Conservation (phyloP, 2,113 vertebrate species). For the Rhagologus leucostigma region DNA sequence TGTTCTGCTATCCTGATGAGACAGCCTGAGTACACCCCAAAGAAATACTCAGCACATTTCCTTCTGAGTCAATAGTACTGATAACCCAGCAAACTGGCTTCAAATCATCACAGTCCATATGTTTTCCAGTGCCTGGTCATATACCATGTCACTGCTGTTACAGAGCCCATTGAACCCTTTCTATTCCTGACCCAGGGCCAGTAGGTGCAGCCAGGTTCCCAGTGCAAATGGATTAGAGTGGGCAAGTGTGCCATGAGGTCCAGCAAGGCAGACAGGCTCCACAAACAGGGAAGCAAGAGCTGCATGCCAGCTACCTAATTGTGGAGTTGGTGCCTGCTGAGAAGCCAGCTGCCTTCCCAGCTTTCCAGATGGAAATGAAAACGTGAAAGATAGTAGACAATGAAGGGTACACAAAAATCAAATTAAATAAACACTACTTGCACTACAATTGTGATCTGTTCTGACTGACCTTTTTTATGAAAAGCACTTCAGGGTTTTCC, state of each 20-base stretch:
- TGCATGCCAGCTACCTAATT: constrained; percentile 57
- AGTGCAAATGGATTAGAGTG: not conserved
- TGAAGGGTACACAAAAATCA: constrained; percentile 37
- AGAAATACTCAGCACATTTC: not conserved
- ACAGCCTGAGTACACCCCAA: not conserved
- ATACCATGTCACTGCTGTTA: not conserved
- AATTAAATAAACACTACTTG: not conserved
- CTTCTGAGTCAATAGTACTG: not conserved
- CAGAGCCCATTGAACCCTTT: not conserved
- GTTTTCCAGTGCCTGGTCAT: not conserved
- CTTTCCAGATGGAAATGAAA: constrained; percentile 35
- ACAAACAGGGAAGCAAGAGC: not conserved
- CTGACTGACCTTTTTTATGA: not conserved
- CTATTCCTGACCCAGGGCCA: not conserved
- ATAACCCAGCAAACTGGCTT: not conserved
- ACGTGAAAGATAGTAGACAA: not conserved
- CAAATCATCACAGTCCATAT: not conserved
- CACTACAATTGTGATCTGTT: not conserved
- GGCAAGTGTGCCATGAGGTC: not conserved
- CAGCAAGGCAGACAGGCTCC: not conserved
- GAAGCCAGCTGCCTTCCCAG: constrained; percentile 40
- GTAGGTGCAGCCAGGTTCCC: not conserved
- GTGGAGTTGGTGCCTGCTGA: constrained; percentile 46
- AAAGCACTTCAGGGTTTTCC: not conserved
- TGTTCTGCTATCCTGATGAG: not conserved